Base-by-base conservation (phyloP, 2,113 vertebrate genomes). In the Grantiella picta region DNA sequence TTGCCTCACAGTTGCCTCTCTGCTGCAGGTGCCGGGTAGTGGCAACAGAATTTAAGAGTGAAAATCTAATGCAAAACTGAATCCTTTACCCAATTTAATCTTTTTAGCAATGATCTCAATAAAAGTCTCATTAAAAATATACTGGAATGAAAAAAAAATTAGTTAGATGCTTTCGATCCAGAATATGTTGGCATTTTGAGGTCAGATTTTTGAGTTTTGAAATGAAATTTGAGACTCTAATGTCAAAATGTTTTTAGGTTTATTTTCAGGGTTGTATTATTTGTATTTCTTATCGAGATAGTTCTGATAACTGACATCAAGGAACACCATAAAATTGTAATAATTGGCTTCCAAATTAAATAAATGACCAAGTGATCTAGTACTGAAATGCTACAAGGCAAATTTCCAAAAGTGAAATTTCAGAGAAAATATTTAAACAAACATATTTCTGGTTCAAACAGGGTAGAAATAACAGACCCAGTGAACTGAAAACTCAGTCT, bases 381-480 rank as follows among this genome's bases (percentile, higher is more conserved):
- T 82, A 94, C 70, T 82, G 70, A 92, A 87, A 79, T 31, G 69
- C 65, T 84, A 87, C 36, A 38, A 91, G 95, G 77, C 94, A 95
- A 65, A 87, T 82, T 92, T 96, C 89, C 95, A 94, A 82, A 96
- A 95, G 83, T 49, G 70, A 94, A 92, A 94, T 92, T 95, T 89
- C 69, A 91, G 69, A 89, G 72, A 86, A 93, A 95, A 95, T 89
- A 94, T 93, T 91, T 93, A 96, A 96, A 90, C 76, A 90, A 95
- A 96, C 96, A 96, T 81, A 93, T 94, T 96, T 92, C 52, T 95
- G 83, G 95, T 95, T 95, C 92, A 95, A 83, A 81, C 38, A 49
- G 92, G 64, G 72, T 92, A 94, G 86, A 91, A 93, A 64, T 93
- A 93, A 81, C 64, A 93, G 60, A 86, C 47, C 76, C 86, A 89